Conservation (phyloP, 2,797 vertebrate species). For the Sebastes nivosus region DNA sequence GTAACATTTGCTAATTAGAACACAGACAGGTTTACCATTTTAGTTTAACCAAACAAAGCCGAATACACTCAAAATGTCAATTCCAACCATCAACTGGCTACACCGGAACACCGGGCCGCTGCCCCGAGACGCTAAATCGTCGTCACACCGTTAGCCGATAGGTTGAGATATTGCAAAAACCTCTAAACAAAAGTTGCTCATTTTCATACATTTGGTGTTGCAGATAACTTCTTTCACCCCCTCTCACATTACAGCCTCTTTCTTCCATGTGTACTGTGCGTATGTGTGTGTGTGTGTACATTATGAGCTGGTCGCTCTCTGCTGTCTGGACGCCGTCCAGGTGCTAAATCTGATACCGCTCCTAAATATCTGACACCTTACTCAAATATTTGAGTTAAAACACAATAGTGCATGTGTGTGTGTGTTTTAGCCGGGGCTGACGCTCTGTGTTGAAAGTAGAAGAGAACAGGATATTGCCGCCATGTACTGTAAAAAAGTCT, state of each 20-base stretch:
- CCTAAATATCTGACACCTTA: conserved; percentile 71
- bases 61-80: neutral
- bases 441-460: conserved; percentile 34
- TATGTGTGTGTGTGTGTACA: conserved; percentile 6
- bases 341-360: conserved; percentile 63
- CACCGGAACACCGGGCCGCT: accelerated
- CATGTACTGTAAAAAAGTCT: conserved; percentile 8
- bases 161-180: neutral
- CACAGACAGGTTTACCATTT: neutral
- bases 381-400: conserved; percentile 72
- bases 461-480: conserved; percentile 44
- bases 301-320: neutral
- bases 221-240: neutral
- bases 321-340: conserved; percentile 61
- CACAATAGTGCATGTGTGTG: conserved; percentile 61
- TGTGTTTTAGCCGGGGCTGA: conserved; percentile 33
- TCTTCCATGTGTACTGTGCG: conserved; percentile 6
- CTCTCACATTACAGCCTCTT: neutral
- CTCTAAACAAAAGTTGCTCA: neutral
- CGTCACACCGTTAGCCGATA: accelerated
- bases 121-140: neutral
- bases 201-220: neutral
- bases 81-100: neutral
- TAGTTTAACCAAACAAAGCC: neutral
- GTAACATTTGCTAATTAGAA: neutral